Evolutionary conservation across 2,888 invertebrate genomes (phyloP).

Genomic region (Aspidiotus rigidus): DNA sequence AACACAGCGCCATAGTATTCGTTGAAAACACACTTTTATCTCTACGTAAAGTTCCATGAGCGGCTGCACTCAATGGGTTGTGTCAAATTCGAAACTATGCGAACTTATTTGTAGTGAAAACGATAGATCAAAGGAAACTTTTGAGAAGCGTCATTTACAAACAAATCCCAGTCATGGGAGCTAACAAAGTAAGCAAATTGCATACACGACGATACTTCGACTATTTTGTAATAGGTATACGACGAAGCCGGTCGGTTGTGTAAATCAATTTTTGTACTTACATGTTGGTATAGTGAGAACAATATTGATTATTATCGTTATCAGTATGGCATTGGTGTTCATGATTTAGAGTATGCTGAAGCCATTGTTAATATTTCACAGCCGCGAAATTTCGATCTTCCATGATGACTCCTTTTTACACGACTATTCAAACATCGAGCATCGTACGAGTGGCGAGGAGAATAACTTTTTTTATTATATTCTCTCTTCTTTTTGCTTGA

Average conservation of each 20-base stretch:
- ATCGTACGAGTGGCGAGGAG: not conserved
- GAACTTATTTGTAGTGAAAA: too few relatives aligned
- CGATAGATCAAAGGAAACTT: too few relatives aligned
- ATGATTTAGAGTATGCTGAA: conserved; percentile 31
- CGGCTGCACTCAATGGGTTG: too few relatives aligned
- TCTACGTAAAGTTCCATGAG: too few relatives aligned
- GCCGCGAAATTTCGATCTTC: conserved; percentile 22
- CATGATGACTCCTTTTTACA: not conserved
- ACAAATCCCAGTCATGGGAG: too few relatives aligned
- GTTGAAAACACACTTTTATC: too few relatives aligned
- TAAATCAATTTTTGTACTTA: conserved; percentile 7
- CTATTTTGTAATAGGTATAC: not conserved
- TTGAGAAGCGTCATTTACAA: too few relatives aligned
- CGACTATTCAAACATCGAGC: too few relatives aligned
- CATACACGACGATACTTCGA: too few relatives aligned
- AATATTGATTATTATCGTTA: conserved; percentile 28
- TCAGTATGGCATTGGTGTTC: conserved; percentile 30
- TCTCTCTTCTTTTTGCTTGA: not conserved
- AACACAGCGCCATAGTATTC: too few relatives aligned
- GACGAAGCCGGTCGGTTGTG: not conserved
- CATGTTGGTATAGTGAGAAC: conserved; percentile 30
- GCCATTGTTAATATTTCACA: conserved; percentile 31
- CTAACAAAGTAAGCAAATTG: too few relatives aligned
- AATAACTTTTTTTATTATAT: not conserved
- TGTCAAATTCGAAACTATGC: too few relatives aligned